Base-by-base conservation (phyloP, 2,888 invertebrate species). In the Tetrapedia diversipes region DNA sequence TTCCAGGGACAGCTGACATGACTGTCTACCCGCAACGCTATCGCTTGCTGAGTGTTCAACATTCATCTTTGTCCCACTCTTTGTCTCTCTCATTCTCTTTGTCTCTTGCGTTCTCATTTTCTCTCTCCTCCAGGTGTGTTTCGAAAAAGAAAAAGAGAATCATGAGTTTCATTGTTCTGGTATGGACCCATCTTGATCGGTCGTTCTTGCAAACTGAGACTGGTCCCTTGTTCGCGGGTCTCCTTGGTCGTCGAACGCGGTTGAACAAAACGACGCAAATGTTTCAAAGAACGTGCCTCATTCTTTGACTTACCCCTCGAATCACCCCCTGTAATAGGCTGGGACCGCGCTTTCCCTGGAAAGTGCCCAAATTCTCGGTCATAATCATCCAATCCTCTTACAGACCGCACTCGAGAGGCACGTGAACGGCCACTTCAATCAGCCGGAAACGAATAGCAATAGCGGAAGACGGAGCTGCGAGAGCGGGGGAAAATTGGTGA, bases 371-470 rank as follows among this genome's bases (percentile, higher is more conserved):
- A 22, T 65, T 65, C 47, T 11, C 39, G 7, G 8, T 14, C 53
- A 24, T 85, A 75, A 87, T 19, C 41, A 24, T 24, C 8, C 45
- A 81, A 53, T 84, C 74, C 65, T 69, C 94, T 94, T 41, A 3
- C 93, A 96, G 96, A 94, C 94, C 75, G 95, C 97, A 75, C 93
- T 98, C 86, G 97, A 98, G 92, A 94, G 98, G 86, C 98, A 99
- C 90, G 98, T 98, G 63, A 98, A 98, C 93, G 95, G 96, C 87
- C 98, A 98, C 92, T 98, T 98, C 93, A 95, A 94, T 89, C 92
- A 92, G 68, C 93, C 94, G 85, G 95, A 95, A 88, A 94, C 94
- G 79, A 94, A 93, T 83, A 93, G 92, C 87, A 92, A 92, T 82
- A 93, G 92, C 81, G 92, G 93, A 53, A 96, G 95, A 92, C 95